A percentile compares a stretch with the other conserved stretches of the same genome.
These are phyloP conservation scores for Aphelocoma californica DNA, from an alignment of 2,797 vertebrate species.

Conservation along the genomic window DNA sequence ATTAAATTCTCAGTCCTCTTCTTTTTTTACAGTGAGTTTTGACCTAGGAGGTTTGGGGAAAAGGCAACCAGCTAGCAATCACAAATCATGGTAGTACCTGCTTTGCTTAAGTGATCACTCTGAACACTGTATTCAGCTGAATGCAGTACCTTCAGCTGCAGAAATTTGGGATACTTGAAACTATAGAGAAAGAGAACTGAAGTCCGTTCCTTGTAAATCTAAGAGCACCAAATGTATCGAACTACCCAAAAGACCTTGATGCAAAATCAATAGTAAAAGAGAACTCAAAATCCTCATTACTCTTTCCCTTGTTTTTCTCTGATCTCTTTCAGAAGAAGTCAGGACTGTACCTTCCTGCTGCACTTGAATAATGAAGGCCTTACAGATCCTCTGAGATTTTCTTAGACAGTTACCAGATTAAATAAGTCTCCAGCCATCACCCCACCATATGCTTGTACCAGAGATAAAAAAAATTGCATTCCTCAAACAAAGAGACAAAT, in stretches of 20 bases:
- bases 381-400: neutral
- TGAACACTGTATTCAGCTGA: neutral
- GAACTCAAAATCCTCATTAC: neutral
- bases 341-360: neutral
- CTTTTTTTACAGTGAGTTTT: neutral
- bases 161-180: neutral
- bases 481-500: neutral
- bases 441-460: neutral
- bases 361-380: constrained; percentile 2
- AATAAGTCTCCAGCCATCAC: neutral
- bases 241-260: neutral
- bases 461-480: neutral
- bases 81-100: neutral
- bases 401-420: neutral
- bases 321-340: neutral
- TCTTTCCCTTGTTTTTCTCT: neutral
- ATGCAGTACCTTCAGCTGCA: neutral
- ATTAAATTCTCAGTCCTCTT: neutral
- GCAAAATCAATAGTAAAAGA: neutral
- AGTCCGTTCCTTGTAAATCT: neutral
- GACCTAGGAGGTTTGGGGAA: neutral
- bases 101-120: neutral
- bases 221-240: neutral
- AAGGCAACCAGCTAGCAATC: neutral
- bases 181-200: neutral